Evolutionary conservation across 2,888 invertebrate species (phyloP).

Genomic region (Ditula angustiorana): DNA sequence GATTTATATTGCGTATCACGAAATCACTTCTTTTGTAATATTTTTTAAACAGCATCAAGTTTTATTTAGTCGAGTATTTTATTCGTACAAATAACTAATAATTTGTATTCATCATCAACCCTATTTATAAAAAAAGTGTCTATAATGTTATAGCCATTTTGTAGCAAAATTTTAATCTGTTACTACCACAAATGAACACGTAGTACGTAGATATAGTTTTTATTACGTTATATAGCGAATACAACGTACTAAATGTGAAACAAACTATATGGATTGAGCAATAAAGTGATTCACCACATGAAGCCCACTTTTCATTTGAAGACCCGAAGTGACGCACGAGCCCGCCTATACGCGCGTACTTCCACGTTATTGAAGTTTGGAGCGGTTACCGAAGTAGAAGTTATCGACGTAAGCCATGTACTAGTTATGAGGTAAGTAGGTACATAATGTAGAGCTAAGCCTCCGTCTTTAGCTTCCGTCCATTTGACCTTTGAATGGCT

Average conservation of each 20-base stretch:
- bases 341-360: neutral
- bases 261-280: constrained; percentile 29
- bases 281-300: constrained; percentile 38
- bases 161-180: neutral
- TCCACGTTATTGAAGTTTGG: neutral
- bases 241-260: constrained; percentile 24
- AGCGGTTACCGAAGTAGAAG: neutral
- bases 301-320: constrained; percentile 16
- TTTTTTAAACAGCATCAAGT: too few species aligned
- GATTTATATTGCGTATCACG: neutral
- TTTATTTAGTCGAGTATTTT: too few species aligned
- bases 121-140: neutral
- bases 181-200: neutral
- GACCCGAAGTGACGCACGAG: constrained; percentile 19
- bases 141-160: neutral
- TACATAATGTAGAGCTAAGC: too few species aligned
- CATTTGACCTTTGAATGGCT: too few species aligned
- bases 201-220: neutral
- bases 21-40: too few species aligned
- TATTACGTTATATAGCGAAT: neutral
- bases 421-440: too few species aligned
- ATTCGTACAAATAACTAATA: neutral
- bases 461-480: too few species aligned
- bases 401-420: neutral
- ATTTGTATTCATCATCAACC: neutral